Evolutionary conservation across 2,113 vertebrate species (phyloP).

Genomic region (Pelecanus crispus): DNA sequence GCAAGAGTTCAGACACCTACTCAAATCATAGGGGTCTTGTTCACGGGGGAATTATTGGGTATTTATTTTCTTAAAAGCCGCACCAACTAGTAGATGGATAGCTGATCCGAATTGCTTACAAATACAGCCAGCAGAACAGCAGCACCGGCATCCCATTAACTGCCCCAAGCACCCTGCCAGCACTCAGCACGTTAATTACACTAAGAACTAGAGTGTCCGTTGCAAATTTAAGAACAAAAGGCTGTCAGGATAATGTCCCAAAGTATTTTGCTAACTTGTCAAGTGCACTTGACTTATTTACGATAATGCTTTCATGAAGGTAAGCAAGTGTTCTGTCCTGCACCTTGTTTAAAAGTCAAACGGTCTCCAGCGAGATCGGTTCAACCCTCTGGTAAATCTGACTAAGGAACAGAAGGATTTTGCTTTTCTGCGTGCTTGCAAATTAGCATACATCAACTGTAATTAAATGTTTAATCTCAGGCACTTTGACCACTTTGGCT

Average conservation of each 20-base stretch:
- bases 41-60: accelerated
- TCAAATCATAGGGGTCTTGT: background rate
- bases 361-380: background rate
- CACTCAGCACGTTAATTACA: background rate
- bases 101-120: background rate
- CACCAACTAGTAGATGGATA: background rate
- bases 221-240: background rate
- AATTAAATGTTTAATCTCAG: background rate
- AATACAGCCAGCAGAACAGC: background rate
- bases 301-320: background rate
- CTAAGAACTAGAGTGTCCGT: background rate
- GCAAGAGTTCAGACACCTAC: background rate
- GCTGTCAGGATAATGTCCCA: background rate
- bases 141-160: accelerated
- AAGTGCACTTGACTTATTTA: background rate
- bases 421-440: background rate
- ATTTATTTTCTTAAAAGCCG: background rate
- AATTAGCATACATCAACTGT: background rate
- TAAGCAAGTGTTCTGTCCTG: background rate
- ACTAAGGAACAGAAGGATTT: background rate
- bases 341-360: background rate
- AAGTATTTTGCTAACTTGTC: background rate
- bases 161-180: background rate
- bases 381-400: background rate
- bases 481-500: background rate